Evolutionary conservation across 2,797 vertebrate genomes (phyloP).

Genomic region (Apogon hyalosoma): DNA sequence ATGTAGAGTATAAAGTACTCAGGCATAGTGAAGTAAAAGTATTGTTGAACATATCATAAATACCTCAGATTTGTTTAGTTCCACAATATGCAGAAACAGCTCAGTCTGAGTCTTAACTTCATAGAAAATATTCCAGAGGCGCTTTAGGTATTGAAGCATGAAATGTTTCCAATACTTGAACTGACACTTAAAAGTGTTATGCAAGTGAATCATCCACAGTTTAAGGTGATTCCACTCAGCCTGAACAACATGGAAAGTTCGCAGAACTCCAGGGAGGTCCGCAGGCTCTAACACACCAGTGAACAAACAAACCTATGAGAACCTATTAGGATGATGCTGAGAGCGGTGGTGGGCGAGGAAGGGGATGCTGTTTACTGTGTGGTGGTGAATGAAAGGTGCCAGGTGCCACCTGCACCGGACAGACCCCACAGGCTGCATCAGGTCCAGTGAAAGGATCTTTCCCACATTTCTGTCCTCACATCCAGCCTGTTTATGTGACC

Average conservation of each 20-base stretch:
- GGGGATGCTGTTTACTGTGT: conserved; percentile 36
- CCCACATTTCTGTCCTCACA: conserved; percentile 26
- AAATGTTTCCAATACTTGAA: conserved; percentile 24
- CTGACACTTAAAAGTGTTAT: conserved; percentile 22
- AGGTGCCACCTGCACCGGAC: conserved; percentile 36
- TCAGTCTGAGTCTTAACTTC: background rate
- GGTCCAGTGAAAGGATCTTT: conserved; percentile 7
- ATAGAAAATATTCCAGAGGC: conserved; percentile 24
- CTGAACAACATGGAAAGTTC: conserved; percentile 32
- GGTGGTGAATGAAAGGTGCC: conserved; percentile 43
- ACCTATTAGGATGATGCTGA: conserved; percentile 17
- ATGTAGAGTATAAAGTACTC: too few species aligned
- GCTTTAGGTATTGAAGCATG: conserved; percentile 3
- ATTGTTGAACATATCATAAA: too few species aligned
- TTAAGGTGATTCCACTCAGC: conserved; percentile 40
- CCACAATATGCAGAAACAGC: conserved; percentile 30
- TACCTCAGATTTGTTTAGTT: conserved; percentile 34
- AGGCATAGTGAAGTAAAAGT: too few species aligned
- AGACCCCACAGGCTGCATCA: conserved; percentile 33
- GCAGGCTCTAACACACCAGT: background rate
- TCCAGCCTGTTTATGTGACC: conserved; percentile 24
- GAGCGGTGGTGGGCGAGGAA: conserved; percentile 26
- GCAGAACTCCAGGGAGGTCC: conserved; percentile 38
- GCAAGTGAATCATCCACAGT: conserved; percentile 5
- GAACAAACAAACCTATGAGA: conserved; percentile 13